Evolutionary conservation across 1,140 invertebrate genomes (phyloP).

Genomic region (Lethrus apterus): DNA sequence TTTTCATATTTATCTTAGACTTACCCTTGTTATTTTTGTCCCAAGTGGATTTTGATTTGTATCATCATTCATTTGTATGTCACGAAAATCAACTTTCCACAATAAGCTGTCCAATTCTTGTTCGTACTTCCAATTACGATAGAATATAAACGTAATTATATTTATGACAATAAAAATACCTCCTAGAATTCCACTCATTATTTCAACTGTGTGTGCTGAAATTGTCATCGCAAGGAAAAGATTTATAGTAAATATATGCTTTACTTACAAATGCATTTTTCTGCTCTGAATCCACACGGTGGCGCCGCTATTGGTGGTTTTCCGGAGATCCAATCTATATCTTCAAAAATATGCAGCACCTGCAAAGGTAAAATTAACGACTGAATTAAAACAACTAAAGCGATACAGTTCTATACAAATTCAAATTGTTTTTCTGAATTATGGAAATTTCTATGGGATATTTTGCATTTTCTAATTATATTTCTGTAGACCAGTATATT

Average conservation of each 20-base stretch:
- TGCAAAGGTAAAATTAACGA: too few species aligned
- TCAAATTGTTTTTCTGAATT: too few species aligned
- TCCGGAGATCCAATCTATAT: slow-evolving; percentile 71
- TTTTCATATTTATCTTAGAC: too few species aligned
- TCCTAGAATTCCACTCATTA: slow-evolving; percentile 70
- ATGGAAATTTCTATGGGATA: too few species aligned
- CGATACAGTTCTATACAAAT: too few species aligned
- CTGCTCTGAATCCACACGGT: slow-evolving; percentile 81
- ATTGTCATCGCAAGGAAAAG: slow-evolving; percentile 13
- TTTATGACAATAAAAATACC: slow-evolving; percentile 62
- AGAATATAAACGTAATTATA: slow-evolving; percentile 61
- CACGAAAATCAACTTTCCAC: slow-evolving; percentile 93
- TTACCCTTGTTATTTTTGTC: slow-evolving; percentile 45
- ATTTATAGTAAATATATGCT: background rate
- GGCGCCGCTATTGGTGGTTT: slow-evolving; percentile 85
- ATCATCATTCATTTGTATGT: slow-evolving; percentile 64
- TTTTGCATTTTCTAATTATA: too few species aligned
- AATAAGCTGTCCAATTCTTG: slow-evolving; percentile 88
- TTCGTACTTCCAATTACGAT: slow-evolving; percentile 90
- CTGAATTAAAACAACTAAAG: too few species aligned
- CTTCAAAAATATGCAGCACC: slow-evolving; percentile 58
- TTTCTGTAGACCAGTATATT: too few species aligned
- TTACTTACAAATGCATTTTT: slow-evolving; percentile 81
- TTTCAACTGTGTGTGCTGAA: slow-evolving; percentile 73
- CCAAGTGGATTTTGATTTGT: slow-evolving; percentile 22